Conservation (phyloP, 2,797 vertebrate species). For the Danio kyathit region DNA sequence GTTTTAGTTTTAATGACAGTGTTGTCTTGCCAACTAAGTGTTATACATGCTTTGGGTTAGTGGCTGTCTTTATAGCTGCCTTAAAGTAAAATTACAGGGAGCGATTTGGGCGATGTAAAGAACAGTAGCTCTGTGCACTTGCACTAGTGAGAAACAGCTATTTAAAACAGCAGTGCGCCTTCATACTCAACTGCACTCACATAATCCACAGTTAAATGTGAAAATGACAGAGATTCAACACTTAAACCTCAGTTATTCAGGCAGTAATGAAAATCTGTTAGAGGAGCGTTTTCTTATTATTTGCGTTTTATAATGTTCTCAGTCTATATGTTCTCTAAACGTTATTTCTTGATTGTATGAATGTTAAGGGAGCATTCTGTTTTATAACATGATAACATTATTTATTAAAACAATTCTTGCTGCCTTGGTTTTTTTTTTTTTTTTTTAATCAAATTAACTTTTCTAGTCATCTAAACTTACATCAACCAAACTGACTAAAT, state of each 20-base stretch:
- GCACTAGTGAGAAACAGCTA: slow-evolving; percentile 73
- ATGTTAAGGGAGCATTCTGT: no score
- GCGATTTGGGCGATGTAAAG: slow-evolving; percentile 70
- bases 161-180: slow-evolving; percentile 69
- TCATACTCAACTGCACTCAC: slow-evolving; percentile 4
- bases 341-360: no score
- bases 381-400: no score
- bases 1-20: slow-evolving; percentile 66
- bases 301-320: no score
- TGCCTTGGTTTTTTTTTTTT: no score
- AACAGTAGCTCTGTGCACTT: slow-evolving; percentile 67
- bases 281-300: neutral
- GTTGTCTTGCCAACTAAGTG: slow-evolving; percentile 65
- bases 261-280: neutral
- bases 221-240: slow-evolving; percentile 29
- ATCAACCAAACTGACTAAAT: no score
- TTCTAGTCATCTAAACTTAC: no score
- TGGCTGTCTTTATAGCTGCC: slow-evolving; percentile 78
- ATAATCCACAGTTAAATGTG: neutral
- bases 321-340: no score
- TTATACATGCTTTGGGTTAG: slow-evolving; percentile 81
- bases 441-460: no score
- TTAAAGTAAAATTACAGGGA: slow-evolving; percentile 84
- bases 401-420: no score
- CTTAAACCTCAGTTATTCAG: slow-evolving; percentile 6